phyloP scores from a whole-genome alignment of 2,113 vertebrate species.

The Camelus dromedarius region DNA sequence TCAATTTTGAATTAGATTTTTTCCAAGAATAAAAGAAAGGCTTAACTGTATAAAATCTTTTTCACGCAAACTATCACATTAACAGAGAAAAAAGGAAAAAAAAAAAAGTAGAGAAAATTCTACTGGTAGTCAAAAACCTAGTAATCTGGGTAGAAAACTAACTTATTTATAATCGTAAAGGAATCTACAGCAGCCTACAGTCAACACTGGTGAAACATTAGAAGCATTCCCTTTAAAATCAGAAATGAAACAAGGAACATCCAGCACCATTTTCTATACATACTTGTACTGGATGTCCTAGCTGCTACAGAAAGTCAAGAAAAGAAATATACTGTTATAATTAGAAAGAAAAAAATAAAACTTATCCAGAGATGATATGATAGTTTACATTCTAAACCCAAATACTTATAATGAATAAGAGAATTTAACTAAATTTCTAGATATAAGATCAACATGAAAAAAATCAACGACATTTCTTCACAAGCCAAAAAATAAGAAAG shows the following conservation, averaged over 20 bases:
- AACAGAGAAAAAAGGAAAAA: neutral
- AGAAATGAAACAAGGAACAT: neutral
- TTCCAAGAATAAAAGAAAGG: neutral
- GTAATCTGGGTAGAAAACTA: neutral
- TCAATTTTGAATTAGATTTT: constrained; percentile 30
- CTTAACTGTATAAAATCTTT: neutral
- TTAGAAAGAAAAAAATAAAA: neutral
- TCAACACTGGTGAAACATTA: neutral
- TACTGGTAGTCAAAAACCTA: neutral
- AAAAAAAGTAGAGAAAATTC: neutral
- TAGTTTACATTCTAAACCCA: neutral
- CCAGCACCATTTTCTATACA: neutral
- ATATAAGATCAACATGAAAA: neutral
- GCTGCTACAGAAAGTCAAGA: neutral
- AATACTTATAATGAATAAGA: neutral
- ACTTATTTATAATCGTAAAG: neutral
- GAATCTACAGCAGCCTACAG: neutral
- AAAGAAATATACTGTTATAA: neutral
- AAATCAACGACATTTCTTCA: neutral
- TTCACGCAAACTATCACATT: constrained; percentile 9
- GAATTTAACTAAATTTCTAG: neutral
- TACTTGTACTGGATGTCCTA: neutral
- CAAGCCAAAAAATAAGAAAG: neutral
- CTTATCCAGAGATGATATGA: neutral
- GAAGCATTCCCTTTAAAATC: neutral